Conservation (phyloP, 2,113 vertebrate genomes). For the Pampusana beccarii region DNA sequence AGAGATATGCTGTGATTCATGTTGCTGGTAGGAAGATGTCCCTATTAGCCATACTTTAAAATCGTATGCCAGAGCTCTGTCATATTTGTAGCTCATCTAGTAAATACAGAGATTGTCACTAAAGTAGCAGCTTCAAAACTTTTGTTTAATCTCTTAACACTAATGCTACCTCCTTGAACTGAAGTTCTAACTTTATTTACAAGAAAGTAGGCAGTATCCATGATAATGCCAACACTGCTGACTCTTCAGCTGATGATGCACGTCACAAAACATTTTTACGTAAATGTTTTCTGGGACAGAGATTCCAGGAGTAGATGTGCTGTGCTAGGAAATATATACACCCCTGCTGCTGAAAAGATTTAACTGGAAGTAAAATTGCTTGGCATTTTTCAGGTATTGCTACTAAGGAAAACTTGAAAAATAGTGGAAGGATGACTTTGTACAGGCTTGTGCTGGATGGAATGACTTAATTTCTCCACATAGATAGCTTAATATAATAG, state of each 20-base stretch:
- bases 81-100: neutral
- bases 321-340: neutral
- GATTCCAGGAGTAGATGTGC: neutral
- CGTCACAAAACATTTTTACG: rapidly evolving
- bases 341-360: neutral
- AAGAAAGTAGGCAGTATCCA: neutral
- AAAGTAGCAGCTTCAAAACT: neutral
- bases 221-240: neutral
- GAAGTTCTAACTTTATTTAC: neutral
- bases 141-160: neutral
- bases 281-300: neutral
- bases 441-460: neutral
- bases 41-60: neutral
- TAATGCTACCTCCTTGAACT: neutral
- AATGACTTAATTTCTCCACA: neutral
- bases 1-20: neutral
- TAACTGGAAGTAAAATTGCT: neutral
- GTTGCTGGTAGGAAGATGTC: neutral
- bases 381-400: neutral
- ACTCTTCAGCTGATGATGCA: neutral
- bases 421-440: neutral
- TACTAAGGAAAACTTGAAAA: neutral
- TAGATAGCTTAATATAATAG: neutral
- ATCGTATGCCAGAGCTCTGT: rapidly evolving
- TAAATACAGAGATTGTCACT: neutral